Conservation (phyloP, 2,888 invertebrate genomes). For the Lamellibrachia satsuma region DNA sequence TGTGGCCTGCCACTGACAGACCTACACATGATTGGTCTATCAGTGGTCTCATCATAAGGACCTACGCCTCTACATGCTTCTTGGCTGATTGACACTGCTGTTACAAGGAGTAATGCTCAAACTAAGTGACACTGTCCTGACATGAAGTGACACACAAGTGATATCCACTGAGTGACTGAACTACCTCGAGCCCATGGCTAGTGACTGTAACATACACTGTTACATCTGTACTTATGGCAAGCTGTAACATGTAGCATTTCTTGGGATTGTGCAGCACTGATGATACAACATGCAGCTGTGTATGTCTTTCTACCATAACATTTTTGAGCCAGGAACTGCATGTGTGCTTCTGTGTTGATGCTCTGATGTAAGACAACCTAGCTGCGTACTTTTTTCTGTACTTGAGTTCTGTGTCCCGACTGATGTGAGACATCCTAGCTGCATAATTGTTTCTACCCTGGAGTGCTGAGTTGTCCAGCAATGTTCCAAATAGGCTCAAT, state of each 20-base stretch:
- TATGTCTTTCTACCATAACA: not conserved
- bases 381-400: too few species aligned
- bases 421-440: too few species aligned
- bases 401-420: too few species aligned
- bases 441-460: not conserved
- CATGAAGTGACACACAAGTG: not conserved
- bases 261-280: not conserved
- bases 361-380: too few species aligned
- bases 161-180: not conserved
- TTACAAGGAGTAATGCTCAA: not conserved
- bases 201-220: not conserved
- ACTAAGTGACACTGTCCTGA: not conserved
- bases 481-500: conserved; percentile 54
- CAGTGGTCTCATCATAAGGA: too few species aligned
- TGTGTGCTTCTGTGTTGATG: too few species aligned
- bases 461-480: conserved; percentile 20
- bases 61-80: not conserved
- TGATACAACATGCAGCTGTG: not conserved
- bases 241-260: not conserved
- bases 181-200: not conserved
- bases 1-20: too few species aligned
- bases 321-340: too few species aligned
- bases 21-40: too few species aligned
- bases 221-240: not conserved
- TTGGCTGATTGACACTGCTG: not conserved